A percentile compares a stretch with the other conserved stretches of the same genome.
Conservation (phyloP, 1,140 invertebrate genomes). For the Drosophila punjabiensis region DNA sequence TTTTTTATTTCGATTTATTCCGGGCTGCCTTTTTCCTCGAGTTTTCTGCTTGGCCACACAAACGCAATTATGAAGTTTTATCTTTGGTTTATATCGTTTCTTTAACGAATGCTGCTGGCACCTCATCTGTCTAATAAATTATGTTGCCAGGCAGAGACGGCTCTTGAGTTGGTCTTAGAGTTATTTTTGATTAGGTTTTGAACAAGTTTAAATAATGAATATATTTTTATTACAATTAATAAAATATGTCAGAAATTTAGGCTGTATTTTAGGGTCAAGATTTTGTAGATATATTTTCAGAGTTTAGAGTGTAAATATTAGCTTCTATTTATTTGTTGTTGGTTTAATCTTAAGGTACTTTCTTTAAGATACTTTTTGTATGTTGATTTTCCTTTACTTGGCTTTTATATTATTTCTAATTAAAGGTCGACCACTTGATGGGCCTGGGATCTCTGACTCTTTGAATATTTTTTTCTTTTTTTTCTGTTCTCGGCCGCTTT, state of each 20-base stretch:
- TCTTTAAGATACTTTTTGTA: no score
- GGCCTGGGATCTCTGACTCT: slow-evolving; percentile 37
- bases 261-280: not conserved
- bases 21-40: slow-evolving; percentile 17
- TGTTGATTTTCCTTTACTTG: slow-evolving; percentile 32
- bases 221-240: not conserved
- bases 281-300: not conserved
- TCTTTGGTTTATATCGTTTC: slow-evolving; percentile 76
- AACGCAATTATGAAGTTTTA: slow-evolving; percentile 80
- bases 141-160: slow-evolving; percentile 31
- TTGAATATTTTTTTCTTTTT: slow-evolving; percentile 19
- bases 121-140: slow-evolving; percentile 77
- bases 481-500: slow-evolving; percentile 71
- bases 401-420: slow-evolving; percentile 74
- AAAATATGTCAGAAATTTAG: not conserved
- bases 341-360: no score
- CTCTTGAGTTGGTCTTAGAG: no score
- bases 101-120: slow-evolving; percentile 48
- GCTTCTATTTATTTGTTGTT: not conserved
- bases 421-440: slow-evolving; percentile 75
- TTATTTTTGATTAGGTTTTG: slow-evolving; percentile 29
- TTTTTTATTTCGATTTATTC: slow-evolving; percentile 48
- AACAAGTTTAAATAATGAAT: not conserved
- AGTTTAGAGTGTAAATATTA: not conserved
- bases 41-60: slow-evolving; percentile 62